Evolutionary conservation across 30 jellyfish, hydroid and myxozoan genomes (phyloP).

Genomic region (Mastigias papua): DNA sequence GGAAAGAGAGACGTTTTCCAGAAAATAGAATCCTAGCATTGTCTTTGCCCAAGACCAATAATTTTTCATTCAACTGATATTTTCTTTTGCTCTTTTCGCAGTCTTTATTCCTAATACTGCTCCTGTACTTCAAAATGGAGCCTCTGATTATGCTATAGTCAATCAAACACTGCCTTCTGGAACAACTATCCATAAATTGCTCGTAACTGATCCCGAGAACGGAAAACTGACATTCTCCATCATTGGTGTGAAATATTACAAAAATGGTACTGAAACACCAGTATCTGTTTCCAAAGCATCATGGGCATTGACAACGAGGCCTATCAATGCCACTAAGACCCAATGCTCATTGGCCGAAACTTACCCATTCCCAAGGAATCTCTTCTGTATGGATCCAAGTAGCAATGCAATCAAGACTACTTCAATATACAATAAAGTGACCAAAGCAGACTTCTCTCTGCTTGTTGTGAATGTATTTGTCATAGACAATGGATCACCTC

Average conservation of each 20-base stretch:
- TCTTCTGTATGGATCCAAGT: constrained; percentile 61
- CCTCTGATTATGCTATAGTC: constrained; percentile 20
- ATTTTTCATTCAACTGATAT: too few species aligned
- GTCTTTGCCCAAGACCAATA: too few species aligned
- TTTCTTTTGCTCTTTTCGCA: not conserved
- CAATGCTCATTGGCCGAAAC: constrained; percentile 47
- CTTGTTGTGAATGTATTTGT: constrained; percentile 48
- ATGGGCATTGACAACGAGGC: constrained; percentile 35
- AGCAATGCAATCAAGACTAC: constrained; percentile 48
- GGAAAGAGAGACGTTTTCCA: too few species aligned
- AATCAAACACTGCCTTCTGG: constrained; percentile 12
- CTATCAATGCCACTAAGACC: not conserved
- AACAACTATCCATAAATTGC: constrained; percentile 16
- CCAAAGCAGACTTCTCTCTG: constrained; percentile 49
- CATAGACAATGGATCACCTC: constrained; percentile 55
- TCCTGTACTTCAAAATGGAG: constrained; percentile 18
- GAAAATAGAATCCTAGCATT: too few species aligned
- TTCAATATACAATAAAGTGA: constrained; percentile 2
- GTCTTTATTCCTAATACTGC: constrained; percentile 28
- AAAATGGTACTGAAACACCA: constrained; percentile 44
- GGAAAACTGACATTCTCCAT: constrained; percentile 57
- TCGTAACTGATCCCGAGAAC: constrained; percentile 60
- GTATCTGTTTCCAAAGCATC: constrained; percentile 6
- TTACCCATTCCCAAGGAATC: constrained; percentile 67
- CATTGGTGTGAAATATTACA: constrained; percentile 49